phyloP scores from a whole-genome alignment of 2,113 vertebrate genomes.

The Empidonax alnorum region DNA sequence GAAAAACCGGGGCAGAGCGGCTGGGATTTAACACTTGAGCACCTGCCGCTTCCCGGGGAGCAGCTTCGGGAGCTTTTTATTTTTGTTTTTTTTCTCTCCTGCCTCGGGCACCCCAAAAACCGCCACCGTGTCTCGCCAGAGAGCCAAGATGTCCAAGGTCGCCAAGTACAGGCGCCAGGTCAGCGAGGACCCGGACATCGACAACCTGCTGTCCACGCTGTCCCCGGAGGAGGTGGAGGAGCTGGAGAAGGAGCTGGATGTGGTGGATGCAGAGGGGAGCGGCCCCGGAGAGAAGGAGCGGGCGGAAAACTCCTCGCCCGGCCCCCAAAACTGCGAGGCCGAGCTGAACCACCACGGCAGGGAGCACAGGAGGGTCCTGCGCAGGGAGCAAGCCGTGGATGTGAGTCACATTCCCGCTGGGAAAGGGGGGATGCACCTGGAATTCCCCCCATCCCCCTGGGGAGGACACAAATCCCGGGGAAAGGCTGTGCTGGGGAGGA shows the following conservation, averaged over 20 bases:
- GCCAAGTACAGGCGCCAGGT: conserved; percentile 82
- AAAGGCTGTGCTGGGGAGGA: not conserved
- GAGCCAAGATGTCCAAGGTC: conserved; percentile 81
- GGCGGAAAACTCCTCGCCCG: conserved; percentile 70
- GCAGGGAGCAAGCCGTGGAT: conserved; percentile 83
- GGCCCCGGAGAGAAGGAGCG: conserved; percentile 77
- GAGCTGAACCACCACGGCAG: conserved; percentile 72
- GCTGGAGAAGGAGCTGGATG: conserved; percentile 86
- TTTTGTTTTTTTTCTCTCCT: not conserved
- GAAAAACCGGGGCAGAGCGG: not conserved
- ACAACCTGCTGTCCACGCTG: conserved; percentile 82
- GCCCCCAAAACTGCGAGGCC: conserved; percentile 70
- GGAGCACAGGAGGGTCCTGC: conserved; percentile 76
- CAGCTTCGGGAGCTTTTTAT: not conserved
- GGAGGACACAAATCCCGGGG: not conserved
- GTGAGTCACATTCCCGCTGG: conserved; percentile 71
- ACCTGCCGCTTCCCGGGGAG: conserved; percentile 31
- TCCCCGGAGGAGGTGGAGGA: conserved; percentile 89
- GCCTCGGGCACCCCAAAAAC: conserved; percentile 13
- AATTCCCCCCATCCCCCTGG: no score
- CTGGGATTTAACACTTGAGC: conserved; percentile 50
- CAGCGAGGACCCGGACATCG: conserved; percentile 87
- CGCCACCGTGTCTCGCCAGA: conserved; percentile 46
- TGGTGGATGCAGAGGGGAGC: conserved; percentile 81
- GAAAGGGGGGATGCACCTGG: not conserved